These are phyloP conservation scores for Drosophila azteca DNA, from an alignment of 1,140 invertebrate species.

Conservation along the genomic window DNA sequence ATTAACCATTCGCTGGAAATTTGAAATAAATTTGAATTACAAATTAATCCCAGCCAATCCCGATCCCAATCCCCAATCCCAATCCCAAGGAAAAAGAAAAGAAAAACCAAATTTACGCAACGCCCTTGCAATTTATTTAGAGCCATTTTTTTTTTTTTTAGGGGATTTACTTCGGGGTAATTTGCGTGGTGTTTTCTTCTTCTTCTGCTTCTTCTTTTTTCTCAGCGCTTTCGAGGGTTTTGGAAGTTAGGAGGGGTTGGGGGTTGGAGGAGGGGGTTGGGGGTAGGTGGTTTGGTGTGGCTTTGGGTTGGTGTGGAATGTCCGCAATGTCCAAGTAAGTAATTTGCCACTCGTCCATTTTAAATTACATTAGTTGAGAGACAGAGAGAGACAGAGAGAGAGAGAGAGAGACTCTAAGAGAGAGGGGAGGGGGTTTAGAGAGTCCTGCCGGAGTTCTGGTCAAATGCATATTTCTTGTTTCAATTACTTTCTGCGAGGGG, in stretches of 20 bases:
- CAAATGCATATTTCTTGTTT: constrained; percentile 79
- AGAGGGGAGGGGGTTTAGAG: neutral
- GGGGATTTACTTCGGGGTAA: constrained; percentile 68
- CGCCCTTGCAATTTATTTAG: constrained; percentile 74
- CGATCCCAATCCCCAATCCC: neutral
- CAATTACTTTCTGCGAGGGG: constrained; percentile 56
- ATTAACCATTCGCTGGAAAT: constrained; percentile 48
- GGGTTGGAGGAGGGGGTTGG: too few relatives aligned
- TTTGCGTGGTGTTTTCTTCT: constrained; percentile 45
- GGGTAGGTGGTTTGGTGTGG: neutral
- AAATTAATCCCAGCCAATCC: constrained; percentile 70
- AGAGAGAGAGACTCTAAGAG: constrained; percentile 3
- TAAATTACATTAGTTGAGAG: constrained; percentile 77
- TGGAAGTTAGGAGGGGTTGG: neutral
- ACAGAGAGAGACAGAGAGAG: neutral
- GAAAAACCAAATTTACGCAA: constrained; percentile 68
- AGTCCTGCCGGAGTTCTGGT: constrained; percentile 37
- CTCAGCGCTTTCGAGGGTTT: neutral
- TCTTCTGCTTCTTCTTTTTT: too few relatives aligned
- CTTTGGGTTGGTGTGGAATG: constrained; percentile 10
- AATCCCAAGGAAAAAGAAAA: constrained; percentile 17
- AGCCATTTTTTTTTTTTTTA: constrained; percentile 67
- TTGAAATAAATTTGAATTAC: constrained; percentile 72
- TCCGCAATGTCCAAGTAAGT: constrained; percentile 70
- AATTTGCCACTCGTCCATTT: constrained; percentile 80